These are phyloP conservation scores for Artemisiospiza belli DNA, from an alignment of 2,113 vertebrate species.

Conservation along the genomic window DNA sequence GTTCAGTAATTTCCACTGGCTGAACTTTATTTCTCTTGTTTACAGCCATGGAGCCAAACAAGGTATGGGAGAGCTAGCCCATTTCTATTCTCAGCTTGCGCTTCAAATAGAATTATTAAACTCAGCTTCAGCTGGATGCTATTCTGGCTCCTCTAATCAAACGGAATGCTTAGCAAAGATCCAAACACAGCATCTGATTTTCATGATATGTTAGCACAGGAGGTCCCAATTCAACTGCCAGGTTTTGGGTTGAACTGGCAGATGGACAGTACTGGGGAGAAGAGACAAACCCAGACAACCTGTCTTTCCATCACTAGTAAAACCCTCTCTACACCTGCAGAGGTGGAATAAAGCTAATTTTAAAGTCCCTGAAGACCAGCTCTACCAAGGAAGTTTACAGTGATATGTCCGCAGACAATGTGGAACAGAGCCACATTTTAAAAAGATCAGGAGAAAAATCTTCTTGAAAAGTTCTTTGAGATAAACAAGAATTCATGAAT, in stretches of 20 bases:
- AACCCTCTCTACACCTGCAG: background rate
- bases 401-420: background rate
- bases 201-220: background rate
- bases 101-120: conserved; percentile 63
- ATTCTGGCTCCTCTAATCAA: conserved; percentile 48
- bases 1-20: conserved; percentile 20
- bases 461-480: background rate
- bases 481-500: conserved; percentile 12
- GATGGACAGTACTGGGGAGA: background rate
- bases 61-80: conserved; percentile 42
- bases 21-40: conserved; percentile 40
- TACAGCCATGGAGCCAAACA: conserved; percentile 26
- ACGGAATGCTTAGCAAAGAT: conserved; percentile 13
- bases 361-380: conserved; percentile 5
- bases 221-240: background rate
- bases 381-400: background rate
- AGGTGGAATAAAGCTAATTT: conserved; percentile 13
- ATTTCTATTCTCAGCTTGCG: conserved; percentile 26
- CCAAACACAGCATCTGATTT: background rate
- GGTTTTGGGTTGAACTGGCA: background rate
- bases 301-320: background rate
- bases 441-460: background rate
- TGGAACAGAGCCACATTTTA: background rate
- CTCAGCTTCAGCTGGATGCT: conserved; percentile 48
- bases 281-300: background rate